Evolutionary conservation across 2,113 vertebrate genomes (phyloP).

Genomic region (Chrysemys picta): DNA sequence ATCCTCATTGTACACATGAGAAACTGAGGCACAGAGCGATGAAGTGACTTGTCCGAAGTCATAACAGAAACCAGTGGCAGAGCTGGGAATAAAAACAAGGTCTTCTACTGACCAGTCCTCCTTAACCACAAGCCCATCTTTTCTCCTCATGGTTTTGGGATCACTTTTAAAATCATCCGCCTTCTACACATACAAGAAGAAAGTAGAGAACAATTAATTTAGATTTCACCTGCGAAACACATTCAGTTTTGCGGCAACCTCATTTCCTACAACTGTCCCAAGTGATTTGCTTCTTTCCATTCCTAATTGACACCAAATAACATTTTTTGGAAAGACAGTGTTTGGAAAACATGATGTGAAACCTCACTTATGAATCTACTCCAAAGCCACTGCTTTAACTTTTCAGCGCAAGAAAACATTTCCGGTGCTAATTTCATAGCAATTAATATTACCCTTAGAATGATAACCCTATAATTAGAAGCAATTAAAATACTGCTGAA

Average conservation of each 20-base stretch:
- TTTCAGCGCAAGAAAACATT: constrained; percentile 42
- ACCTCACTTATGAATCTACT: neutral
- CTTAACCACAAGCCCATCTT: neutral
- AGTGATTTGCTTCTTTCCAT: neutral
- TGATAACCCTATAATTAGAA: constrained; percentile 70
- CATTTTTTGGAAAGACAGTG: neutral
- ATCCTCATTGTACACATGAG: neutral
- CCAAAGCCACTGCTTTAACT: constrained; percentile 10
- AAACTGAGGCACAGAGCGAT: neutral
- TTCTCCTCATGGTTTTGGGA: neutral
- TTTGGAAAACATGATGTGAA: neutral
- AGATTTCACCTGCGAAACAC: neutral
- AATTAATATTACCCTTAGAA: constrained; percentile 67
- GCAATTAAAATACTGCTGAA: constrained; percentile 59
- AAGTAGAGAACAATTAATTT: neutral
- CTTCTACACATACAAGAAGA: neutral
- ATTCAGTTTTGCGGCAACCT: neutral
- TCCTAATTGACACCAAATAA: neutral
- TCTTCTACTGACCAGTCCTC: neutral
- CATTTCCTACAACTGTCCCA: neutral
- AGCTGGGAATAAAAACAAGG: neutral
- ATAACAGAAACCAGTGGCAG: neutral
- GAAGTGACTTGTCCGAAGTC: neutral
- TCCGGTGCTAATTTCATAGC: constrained; percentile 62
- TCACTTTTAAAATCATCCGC: neutral